These are phyloP conservation scores for Heloderma charlesbogerti DNA, from an alignment of 2,113 vertebrate genomes.

Conservation along the genomic window DNA sequence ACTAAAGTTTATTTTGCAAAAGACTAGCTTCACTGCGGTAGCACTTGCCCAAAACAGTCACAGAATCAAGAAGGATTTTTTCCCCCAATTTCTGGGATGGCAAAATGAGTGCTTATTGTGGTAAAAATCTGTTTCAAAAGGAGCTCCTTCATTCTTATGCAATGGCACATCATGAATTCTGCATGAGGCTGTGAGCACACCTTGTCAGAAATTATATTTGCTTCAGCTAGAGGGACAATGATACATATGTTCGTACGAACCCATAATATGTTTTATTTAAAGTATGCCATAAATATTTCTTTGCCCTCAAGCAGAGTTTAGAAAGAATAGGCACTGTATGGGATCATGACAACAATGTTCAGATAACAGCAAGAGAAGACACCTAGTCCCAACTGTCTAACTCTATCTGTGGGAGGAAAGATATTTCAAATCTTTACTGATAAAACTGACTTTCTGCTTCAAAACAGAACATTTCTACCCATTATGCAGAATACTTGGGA, in stretches of 20 bases:
- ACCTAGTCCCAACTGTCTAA: slow-evolving; percentile 66
- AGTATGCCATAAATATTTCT: slow-evolving; percentile 79
- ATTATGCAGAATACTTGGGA: slow-evolving; percentile 28
- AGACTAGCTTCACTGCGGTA: slow-evolving; percentile 33
- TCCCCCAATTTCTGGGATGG: slow-evolving; percentile 45
- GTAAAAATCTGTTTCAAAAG: slow-evolving; percentile 65
- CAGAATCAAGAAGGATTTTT: slow-evolving; percentile 46
- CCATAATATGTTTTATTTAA: slow-evolving; percentile 82
- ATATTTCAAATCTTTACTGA: slow-evolving; percentile 48
- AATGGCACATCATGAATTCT: slow-evolving; percentile 77
- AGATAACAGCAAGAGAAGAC: slow-evolving; percentile 62
- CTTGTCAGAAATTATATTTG: slow-evolving; percentile 77
- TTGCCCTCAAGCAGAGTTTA: slow-evolving; percentile 77
- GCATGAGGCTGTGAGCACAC: slow-evolving; percentile 71
- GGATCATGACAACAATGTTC: slow-evolving; percentile 65
- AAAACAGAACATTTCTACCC: slow-evolving; percentile 27
- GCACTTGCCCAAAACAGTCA: slow-evolving; percentile 36
- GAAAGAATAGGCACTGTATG: slow-evolving; percentile 63
- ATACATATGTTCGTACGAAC: slow-evolving; percentile 81
- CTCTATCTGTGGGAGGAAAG: slow-evolving; percentile 49
- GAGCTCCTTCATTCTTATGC: slow-evolving; percentile 70
- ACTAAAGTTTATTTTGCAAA: neutral
- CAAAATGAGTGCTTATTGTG: slow-evolving; percentile 58
- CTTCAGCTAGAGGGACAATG: slow-evolving; percentile 76
- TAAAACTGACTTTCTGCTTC: slow-evolving; percentile 43